Evolutionary conservation across 1,140 invertebrate species (phyloP).

Genomic region (Scaptomyza graminum): DNA sequence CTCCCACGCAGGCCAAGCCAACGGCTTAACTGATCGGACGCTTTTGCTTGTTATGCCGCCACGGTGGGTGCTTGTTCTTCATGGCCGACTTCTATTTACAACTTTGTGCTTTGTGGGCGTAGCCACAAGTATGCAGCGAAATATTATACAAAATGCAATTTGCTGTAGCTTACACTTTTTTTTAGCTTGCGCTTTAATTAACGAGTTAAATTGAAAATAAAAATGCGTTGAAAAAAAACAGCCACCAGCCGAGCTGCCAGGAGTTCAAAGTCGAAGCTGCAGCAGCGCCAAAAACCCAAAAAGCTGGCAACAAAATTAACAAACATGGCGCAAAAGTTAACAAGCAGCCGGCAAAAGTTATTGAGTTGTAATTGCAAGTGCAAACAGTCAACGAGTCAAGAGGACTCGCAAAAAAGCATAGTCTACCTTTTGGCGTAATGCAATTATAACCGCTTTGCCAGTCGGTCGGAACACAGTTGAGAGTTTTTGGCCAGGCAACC

Average conservation of each 20-base stretch:
- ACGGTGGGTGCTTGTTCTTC: conserved; percentile 6
- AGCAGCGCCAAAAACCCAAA: conserved; percentile 8
- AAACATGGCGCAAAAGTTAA: conserved; percentile 63
- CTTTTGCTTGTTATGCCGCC: conserved; percentile 15
- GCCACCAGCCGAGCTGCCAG: not conserved
- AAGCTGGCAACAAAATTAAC: conserved; percentile 39
- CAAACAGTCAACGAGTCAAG: conserved; percentile 42
- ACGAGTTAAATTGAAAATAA: conserved; percentile 35
- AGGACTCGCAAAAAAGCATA: conserved; percentile 44
- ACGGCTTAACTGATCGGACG: not conserved
- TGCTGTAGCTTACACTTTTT: conserved; percentile 13
- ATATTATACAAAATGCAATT: conserved; percentile 38
- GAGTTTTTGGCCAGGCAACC: conserved; percentile 14
- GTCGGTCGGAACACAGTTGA: conserved; percentile 6
- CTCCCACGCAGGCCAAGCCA: too few relatives aligned
- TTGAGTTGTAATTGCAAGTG: conserved; percentile 75
- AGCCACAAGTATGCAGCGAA: conserved; percentile 36
- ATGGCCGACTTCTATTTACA: conserved; percentile 59
- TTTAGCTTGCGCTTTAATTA: conserved; percentile 13
- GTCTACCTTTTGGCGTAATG: conserved; percentile 67
- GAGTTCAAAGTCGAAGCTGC: not conserved
- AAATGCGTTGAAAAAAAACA: conserved; percentile 15
- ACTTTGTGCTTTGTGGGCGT: conserved; percentile 47
- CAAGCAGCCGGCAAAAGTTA: conserved; percentile 57
- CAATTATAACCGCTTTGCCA: conserved; percentile 65